phyloP scores from a whole-genome alignment of 1,140 invertebrate species.

The Triops longicaudatus region DNA sequence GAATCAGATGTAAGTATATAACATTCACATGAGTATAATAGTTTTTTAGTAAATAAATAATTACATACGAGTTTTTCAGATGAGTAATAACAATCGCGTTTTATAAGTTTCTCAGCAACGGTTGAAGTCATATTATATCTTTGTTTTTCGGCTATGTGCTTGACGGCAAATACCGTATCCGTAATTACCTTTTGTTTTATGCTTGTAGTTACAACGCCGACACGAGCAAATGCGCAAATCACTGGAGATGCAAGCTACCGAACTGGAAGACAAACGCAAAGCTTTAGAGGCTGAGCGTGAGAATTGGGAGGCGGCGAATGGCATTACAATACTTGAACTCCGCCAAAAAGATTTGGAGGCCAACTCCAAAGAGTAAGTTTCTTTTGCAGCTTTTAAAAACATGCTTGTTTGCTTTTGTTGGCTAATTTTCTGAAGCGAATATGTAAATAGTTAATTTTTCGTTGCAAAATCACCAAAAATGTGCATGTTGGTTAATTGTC shows the following conservation, averaged over 20 bases:
- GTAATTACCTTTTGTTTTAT: slow-evolving; percentile 29
- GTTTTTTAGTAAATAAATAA: too few relatives aligned
- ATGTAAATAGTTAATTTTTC: slow-evolving; percentile 16
- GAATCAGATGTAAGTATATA: slow-evolving; percentile 64
- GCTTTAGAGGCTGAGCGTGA: slow-evolving; percentile 78
- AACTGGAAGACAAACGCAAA: slow-evolving; percentile 79
- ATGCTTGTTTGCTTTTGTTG: slow-evolving; percentile 27
- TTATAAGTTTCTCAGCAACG: not conserved
- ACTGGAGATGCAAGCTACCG: slow-evolving; percentile 77
- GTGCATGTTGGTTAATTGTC: slow-evolving; percentile 19
- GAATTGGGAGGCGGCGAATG: slow-evolving; percentile 81
- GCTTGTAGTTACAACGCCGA: slow-evolving; percentile 51
- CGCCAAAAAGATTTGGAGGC: slow-evolving; percentile 72
- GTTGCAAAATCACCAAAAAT: slow-evolving; percentile 22
- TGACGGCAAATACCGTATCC: not conserved
- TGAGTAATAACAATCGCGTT: too few relatives aligned
- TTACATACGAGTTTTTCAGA: too few relatives aligned
- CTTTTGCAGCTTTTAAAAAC: slow-evolving; percentile 16
- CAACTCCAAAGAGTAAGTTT: slow-evolving; percentile 71
- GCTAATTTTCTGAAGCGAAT: not conserved
- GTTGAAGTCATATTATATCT: too few relatives aligned
- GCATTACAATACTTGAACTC: slow-evolving; percentile 75
- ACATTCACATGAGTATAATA: too few relatives aligned
- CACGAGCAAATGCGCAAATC: slow-evolving; percentile 60
- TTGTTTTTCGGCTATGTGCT: not conserved